Base-by-base conservation (phyloP, 2,888 invertebrate genomes). In the Agriopis leucophaearia region DNA sequence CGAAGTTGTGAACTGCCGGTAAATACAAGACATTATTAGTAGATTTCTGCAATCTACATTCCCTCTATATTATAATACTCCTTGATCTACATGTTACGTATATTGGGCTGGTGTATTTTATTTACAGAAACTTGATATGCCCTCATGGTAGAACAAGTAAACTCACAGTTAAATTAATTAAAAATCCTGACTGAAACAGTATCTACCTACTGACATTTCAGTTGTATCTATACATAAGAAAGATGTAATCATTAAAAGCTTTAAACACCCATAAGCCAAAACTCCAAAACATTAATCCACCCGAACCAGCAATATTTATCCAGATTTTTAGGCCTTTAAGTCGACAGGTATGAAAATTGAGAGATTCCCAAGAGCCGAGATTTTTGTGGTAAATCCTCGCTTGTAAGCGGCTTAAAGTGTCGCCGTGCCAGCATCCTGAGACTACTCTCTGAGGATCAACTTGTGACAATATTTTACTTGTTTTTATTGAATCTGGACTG, bases 401-500 rank as follows among this genome's bases (percentile, higher is more conserved):
- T 65, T 66, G 77, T 83, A 83, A 83, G 80, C 81, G 71, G 83
- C 78, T 84, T 85, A 82, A 56, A 76, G 72, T 79, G 77, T 68
- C 76, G 63, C 70, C 69, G 72, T 73, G 74, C 65, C 73, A 69
- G 69, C 73, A 77, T 74, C 72, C 72, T 56, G 44, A 56, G 69
- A 69, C 73, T 72, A 74, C 74, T 74, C 75, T 66, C 64, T 35
- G 13, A 56, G 72, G 80, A 78, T 78, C 65, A 78, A 76, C 72
- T 73, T 73, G 66, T 73, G 74, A 76, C 76, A 78, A 72, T 71
- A 72, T 75, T 69, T 75, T 74, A 71, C 75, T 77, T 69, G 66
- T 62, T 72, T 73, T 71, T 69, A 27, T 27, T 27, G 27, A 27
- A 27, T 5, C 27, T 27, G 27, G 27, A 2, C 27, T 27, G 27